These are phyloP conservation scores for Arrhamphus sclerolepis DNA, from an alignment of 2,797 vertebrate species.

Conservation along the genomic window DNA sequence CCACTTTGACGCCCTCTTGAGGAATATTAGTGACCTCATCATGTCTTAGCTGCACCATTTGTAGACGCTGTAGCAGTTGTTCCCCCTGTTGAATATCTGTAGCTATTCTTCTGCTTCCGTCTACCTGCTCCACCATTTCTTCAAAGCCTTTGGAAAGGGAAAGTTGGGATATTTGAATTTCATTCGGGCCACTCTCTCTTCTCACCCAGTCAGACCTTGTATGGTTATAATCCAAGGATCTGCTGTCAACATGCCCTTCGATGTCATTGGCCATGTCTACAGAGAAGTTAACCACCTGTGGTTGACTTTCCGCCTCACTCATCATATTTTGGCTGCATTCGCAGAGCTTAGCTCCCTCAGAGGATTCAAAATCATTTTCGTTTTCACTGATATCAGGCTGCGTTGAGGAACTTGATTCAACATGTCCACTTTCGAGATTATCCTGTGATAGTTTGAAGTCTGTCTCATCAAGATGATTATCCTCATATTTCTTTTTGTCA, in stretches of 20 bases:
- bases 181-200: constrained; percentile 37
- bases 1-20: constrained; percentile 21
- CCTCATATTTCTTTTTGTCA: constrained; percentile 5
- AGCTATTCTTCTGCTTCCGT: constrained; percentile 36
- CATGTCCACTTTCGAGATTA: background rate
- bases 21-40: constrained; percentile 38
- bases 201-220: constrained; percentile 45
- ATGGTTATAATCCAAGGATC: constrained; percentile 37
- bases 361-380: constrained; percentile 16
- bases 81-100: constrained; percentile 71
- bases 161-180: constrained; percentile 7
- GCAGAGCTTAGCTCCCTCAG: constrained; percentile 4
- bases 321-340: constrained; percentile 17
- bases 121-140: constrained; percentile 18
- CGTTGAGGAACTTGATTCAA: background rate
- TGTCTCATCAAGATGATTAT: constrained; percentile 14
- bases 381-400: background rate
- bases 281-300: constrained; percentile 6
- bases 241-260: constrained; percentile 26
- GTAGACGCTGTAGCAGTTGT: constrained; percentile 73
- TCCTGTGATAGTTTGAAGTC: constrained; percentile 9
- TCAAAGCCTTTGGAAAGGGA: constrained; percentile 12
- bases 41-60: constrained; percentile 66
- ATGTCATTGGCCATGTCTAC: constrained; percentile 11
- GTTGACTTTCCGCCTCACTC: constrained; percentile 1